Percentiles rank a stretch among this genome's conserved stretches.
Conservation (phyloP, 2,888 invertebrate species). For the Euplexia lucipara region DNA sequence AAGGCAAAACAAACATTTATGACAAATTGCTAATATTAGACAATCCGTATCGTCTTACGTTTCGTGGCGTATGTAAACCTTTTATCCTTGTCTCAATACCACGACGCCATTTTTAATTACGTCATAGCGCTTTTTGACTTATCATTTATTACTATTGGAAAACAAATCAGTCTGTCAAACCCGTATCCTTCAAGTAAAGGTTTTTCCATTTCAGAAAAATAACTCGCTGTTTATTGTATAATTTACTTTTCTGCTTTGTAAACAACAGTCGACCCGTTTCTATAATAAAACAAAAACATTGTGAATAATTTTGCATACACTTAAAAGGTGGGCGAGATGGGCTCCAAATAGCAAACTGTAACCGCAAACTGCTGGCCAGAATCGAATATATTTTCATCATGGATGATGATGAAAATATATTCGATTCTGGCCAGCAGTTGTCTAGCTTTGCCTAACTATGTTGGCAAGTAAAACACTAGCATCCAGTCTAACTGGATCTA, state of each 20-base stretch:
- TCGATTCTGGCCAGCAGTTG: too few species aligned
- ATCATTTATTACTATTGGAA: slow-evolving; percentile 12
- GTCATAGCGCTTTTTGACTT: slow-evolving; percentile 31
- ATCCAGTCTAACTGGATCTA: too few species aligned
- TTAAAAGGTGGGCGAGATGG: not conserved
- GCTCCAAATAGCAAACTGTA: too few species aligned
- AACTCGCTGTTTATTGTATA: not conserved
- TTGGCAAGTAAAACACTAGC: too few species aligned
- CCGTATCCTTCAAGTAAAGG: slow-evolving; percentile 15
- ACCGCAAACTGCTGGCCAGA: too few species aligned
- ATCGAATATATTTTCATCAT: too few species aligned
- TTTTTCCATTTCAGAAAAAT: slow-evolving; percentile 17
- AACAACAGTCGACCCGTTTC: too few species aligned
- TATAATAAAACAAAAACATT: too few species aligned
- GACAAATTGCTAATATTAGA: slow-evolving; percentile 23
- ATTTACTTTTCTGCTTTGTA: slow-evolving; percentile 14
- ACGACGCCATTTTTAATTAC: slow-evolving; percentile 20
- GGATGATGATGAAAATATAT: too few species aligned
- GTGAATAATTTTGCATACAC: too few species aligned
- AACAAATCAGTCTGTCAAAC: slow-evolving; percentile 32
- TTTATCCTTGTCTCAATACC: slow-evolving; percentile 14
- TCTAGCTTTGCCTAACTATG: too few species aligned
- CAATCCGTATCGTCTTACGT: slow-evolving; percentile 2
- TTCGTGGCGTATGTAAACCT: not conserved
- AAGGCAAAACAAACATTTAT: slow-evolving; percentile 1